phyloP scores from a whole-genome alignment of 1,140 invertebrate genomes.

The Panulirus ornatus region DNA sequence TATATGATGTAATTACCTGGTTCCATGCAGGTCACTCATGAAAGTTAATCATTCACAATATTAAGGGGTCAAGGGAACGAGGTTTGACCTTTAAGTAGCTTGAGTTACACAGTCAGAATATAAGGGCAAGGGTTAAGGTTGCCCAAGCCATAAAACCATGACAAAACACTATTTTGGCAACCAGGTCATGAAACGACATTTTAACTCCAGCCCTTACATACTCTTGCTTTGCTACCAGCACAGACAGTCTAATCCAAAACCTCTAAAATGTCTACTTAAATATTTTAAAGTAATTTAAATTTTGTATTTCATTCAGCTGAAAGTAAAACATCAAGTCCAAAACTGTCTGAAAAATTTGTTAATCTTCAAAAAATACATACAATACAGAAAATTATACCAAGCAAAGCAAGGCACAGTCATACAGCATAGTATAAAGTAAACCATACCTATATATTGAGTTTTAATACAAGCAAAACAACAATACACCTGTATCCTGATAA shows the following conservation, averaged over 20 bases:
- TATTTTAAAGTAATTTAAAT: too few species aligned
- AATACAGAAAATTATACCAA: background rate
- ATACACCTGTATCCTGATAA: background rate
- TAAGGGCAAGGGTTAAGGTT: conserved; percentile 22
- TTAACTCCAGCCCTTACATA: background rate
- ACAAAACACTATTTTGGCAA: background rate
- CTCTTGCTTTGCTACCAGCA: conserved; percentile 3
- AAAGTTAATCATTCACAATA: conserved; percentile 7
- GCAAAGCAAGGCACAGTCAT: conserved; percentile 16
- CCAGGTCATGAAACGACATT: background rate
- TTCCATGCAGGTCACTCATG: conserved; percentile 48
- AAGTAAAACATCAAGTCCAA: too few species aligned
- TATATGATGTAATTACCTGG: too few species aligned
- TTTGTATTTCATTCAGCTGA: too few species aligned
- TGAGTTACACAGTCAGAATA: conserved; percentile 48
- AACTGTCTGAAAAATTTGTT: too few species aligned
- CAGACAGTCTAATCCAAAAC: too few species aligned
- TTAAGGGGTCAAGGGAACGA: conserved; percentile 41
- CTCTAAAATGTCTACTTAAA: too few species aligned
- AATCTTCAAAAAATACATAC: too few species aligned
- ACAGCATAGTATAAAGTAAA: background rate
- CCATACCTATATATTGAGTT: background rate
- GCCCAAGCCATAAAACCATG: background rate
- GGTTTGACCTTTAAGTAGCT: conserved; percentile 37
- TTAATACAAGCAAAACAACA: background rate